Evolutionary conservation across 1,140 invertebrate species (phyloP).

Genomic region (Adoxophyes honmai): DNA sequence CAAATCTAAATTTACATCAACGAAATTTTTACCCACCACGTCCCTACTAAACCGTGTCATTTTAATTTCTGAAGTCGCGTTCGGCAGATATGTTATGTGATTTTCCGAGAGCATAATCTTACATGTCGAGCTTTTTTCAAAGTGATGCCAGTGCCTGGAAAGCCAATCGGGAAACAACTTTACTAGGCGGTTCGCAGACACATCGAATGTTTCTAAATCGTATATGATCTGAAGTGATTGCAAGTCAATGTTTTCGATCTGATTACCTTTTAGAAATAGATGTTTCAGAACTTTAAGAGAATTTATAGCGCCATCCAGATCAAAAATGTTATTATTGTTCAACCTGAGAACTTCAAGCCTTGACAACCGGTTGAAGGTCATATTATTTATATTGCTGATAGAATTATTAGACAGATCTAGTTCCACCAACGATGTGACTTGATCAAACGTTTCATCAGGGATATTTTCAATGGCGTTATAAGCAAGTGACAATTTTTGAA

Average conservation of each 20-base stretch:
- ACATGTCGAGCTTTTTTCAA: slow-evolving; percentile 43
- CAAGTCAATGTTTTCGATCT: slow-evolving; percentile 49
- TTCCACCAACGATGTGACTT: slow-evolving; percentile 44
- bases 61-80: slow-evolving; percentile 30
- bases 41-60: slow-evolving; percentile 28
- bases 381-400: slow-evolving; percentile 46
- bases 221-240: slow-evolving; percentile 52
- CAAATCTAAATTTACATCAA: slow-evolving; percentile 47
- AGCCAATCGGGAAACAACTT: slow-evolving; percentile 43
- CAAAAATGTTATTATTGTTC: slow-evolving; percentile 54
- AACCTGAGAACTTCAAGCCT: slow-evolving; percentile 43
- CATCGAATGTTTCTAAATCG: slow-evolving; percentile 60
- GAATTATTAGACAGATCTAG: slow-evolving; percentile 57
- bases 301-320: slow-evolving; percentile 59
- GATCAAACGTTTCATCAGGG: slow-evolving; percentile 42
- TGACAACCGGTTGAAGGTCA: slow-evolving; percentile 53
- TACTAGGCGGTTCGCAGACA: slow-evolving; percentile 52
- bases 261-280: slow-evolving; percentile 48
- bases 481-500: slow-evolving; percentile 42
- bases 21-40: slow-evolving; percentile 21
- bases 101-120: slow-evolving; percentile 59
- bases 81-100: slow-evolving; percentile 41
- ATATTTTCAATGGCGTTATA: slow-evolving; percentile 44
- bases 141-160: slow-evolving; percentile 53
- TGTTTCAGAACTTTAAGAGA: slow-evolving; percentile 48